Evolutionary conservation across 2,797 vertebrate species (phyloP).

Genomic region (Selene dorsalis): DNA sequence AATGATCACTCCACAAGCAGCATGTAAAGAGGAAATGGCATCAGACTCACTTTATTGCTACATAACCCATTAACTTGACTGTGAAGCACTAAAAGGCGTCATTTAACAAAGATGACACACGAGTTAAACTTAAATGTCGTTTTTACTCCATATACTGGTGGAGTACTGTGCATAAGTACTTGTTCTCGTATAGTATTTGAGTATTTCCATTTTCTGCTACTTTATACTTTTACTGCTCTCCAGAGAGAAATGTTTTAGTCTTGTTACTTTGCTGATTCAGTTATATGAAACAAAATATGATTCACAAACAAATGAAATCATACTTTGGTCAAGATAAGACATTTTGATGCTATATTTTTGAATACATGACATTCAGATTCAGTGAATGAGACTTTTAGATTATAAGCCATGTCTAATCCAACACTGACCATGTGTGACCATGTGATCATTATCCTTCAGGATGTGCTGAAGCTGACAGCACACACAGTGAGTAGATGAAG

Average conservation of each 20-base stretch:
- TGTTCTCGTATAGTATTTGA: neutral
- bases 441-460: neutral
- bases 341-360: neutral
- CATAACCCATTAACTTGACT: neutral
- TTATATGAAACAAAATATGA: neutral
- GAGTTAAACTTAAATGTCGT: neutral
- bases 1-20: neutral
- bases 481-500: neutral
- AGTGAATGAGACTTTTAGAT: too few species aligned
- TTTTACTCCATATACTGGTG: neutral
- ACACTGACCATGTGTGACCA: neutral
- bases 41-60: neutral
- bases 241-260: neutral
- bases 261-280: neutral
- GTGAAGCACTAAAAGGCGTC: neutral
- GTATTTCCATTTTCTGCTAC: neutral
- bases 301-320: neutral
- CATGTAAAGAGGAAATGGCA: neutral
- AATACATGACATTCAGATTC: neutral
- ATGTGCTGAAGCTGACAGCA: neutral
- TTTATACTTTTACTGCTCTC: neutral
- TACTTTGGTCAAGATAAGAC: neutral
- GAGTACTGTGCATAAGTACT: neutral
- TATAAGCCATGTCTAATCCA: too few species aligned
- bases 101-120: neutral